phyloP scores from a whole-genome alignment of 2,797 vertebrate species.

The Anolis apletophallus region DNA sequence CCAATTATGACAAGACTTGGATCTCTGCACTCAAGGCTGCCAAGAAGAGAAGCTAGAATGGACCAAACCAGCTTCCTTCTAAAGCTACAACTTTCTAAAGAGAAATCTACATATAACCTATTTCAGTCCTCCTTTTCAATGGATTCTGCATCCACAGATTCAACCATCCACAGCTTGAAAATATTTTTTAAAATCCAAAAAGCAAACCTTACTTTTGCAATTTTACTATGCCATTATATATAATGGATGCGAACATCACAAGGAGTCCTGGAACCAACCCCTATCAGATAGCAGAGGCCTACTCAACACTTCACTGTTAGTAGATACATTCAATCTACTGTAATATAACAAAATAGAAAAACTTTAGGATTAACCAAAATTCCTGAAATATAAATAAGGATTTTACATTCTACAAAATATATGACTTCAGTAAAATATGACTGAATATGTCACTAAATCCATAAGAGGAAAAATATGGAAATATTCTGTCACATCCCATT shows the following conservation, averaged over 20 bases:
- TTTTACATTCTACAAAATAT: conserved; percentile 1
- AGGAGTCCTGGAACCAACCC: no score
- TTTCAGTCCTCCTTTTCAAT: not conserved
- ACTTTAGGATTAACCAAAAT: not conserved
- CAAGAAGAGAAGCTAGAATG: not conserved
- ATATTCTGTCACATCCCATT: not conserved
- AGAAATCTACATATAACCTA: not conserved
- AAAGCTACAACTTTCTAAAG: not conserved
- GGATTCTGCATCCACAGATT: no score
- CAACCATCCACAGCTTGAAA: no score
- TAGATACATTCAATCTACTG: not conserved
- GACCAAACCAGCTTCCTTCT: not conserved
- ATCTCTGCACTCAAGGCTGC: not conserved
- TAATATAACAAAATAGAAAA: not conserved
- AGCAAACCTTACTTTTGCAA: no score
- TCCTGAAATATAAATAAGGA: not conserved
- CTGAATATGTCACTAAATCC: not conserved
- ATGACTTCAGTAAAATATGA: not conserved
- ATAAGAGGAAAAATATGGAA: conserved; percentile 29
- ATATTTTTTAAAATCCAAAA: no score
- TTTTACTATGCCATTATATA: no score
- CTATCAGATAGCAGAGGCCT: no score
- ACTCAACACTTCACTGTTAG: not conserved
- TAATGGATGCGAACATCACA: no score
- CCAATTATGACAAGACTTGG: not conserved